Evolutionary conservation across 2,888 invertebrate species (phyloP).

Genomic region (Drosophila lutescens): DNA sequence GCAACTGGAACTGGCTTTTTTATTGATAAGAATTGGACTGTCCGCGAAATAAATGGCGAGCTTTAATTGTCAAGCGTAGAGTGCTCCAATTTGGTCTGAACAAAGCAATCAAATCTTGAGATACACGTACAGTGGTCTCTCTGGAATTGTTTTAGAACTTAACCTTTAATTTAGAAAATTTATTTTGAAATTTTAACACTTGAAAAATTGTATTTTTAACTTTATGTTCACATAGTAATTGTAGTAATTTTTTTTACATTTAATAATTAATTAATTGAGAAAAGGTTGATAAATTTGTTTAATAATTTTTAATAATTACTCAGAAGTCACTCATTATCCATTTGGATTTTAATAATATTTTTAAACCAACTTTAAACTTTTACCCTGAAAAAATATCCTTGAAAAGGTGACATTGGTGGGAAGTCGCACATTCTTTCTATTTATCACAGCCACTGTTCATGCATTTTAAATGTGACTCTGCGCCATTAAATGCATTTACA

Average conservation of each 20-base stretch:
- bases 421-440: neutral
- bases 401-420: neutral
- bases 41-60: slow-evolving; percentile 35
- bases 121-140: slow-evolving; percentile 26
- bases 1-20: slow-evolving; percentile 48
- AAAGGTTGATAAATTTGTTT: too few species aligned
- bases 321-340: too few species aligned
- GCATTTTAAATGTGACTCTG: slow-evolving; percentile 20
- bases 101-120: slow-evolving; percentile 35
- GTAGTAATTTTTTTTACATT: too few species aligned
- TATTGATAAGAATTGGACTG: slow-evolving; percentile 66
- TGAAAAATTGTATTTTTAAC: too few species aligned
- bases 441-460: slow-evolving; percentile 40
- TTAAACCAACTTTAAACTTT: neutral
- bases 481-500: slow-evolving; percentile 46
- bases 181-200: neutral
- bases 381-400: slow-evolving; percentile 10
- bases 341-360: neutral
- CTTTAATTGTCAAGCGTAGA: slow-evolving; percentile 55
- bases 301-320: too few species aligned
- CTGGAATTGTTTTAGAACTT: neutral
- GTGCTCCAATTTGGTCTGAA: slow-evolving; percentile 41
- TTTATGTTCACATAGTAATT: too few species aligned
- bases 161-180: too few species aligned
- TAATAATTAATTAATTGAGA: too few species aligned